Evolutionary conservation across 2,113 vertebrate species (phyloP), one percentile per base, ranked within the genome.

Genomic region (Solenodon paradoxus): DNA sequence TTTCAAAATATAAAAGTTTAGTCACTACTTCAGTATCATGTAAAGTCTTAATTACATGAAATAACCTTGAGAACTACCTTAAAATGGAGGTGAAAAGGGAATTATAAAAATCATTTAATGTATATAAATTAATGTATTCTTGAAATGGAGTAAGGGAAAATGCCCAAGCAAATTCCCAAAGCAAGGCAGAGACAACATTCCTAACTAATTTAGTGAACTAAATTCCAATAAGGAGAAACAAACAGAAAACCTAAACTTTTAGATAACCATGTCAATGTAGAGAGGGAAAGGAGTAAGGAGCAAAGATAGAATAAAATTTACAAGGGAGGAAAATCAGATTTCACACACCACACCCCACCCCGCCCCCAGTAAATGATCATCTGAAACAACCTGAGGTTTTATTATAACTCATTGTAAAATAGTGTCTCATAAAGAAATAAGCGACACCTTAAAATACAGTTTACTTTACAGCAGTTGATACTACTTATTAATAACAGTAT

Each of bases 1-100:
- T 94, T 92, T 89, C 42, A 77, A 32, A 96, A 91, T 57, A 96
- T 82, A 94, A 92, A 88, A 64, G 38, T 68, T 61, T 64, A 61
- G 3, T 4, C 22, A 32, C 80, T 96, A 95, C 35, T 93, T 75
- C 4, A 4, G 61, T 28, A 95, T 90, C 94, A 92, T 77, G 71
- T 94, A 98, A 95, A 94, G 91, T 63, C 42, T n/a, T n/a, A n/a
- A n/a, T 17, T 69, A 7, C 38, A 77, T 12, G 61, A 78, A 91
- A 64, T 47, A 66, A 55, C 12, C 5, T 26, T 57, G 5, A 93
- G 61, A 88, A 53, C 9, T 72, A 75, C 28, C 40, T 64, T 40
- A 63, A 55, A 85, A 64, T 7, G 5, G 38, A 96, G 11, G 16
- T 47, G 32, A 84, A 38, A 87, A 17, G 13, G 40, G 24, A 51